A percentile compares a stretch with the other conserved stretches of the same genome.
phyloP scores from a whole-genome alignment of 2,888 invertebrate species.

The Drosophila tripunctata region DNA sequence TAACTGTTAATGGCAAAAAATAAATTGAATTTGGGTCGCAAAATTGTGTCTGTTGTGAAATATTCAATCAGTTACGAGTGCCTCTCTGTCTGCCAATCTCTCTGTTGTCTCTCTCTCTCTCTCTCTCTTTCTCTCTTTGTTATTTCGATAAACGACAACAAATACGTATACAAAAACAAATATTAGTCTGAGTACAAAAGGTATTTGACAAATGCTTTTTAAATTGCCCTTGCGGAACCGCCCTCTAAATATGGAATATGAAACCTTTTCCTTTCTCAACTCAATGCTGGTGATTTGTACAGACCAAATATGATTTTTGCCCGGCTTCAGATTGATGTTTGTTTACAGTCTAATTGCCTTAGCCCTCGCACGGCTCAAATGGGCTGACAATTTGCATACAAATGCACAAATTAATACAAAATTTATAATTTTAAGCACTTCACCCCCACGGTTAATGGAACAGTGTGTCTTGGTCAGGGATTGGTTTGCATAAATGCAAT shows the following conservation, averaged over 20 bases:
- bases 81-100: background rate
- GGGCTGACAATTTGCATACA: constrained; percentile 62
- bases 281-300: constrained; percentile 38
- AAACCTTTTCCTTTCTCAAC: constrained; percentile 32
- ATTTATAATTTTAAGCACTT: too few species aligned
- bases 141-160: background rate
- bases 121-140: background rate
- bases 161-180: background rate
- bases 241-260: constrained; percentile 15
- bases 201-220: constrained; percentile 27
- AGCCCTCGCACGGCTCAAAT: constrained; percentile 34
- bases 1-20: constrained; percentile 11
- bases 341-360: constrained; percentile 31
- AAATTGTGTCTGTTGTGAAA: constrained; percentile 34
- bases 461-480: constrained; percentile 22
- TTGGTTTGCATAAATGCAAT: constrained; percentile 19
- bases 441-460: background rate
- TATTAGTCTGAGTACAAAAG: background rate
- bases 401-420: constrained; percentile 60
- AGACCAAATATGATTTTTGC: constrained; percentile 32
- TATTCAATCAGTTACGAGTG: constrained; percentile 32
- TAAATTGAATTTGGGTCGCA: constrained; percentile 45
- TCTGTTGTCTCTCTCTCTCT: background rate
- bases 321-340: constrained; percentile 1
- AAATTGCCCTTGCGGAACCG: constrained; percentile 47